Evolutionary conservation across 2,113 vertebrate genomes (phyloP), one percentile per base, ranked within the genome.

Genomic region (Cyprinodon variegatus): DNA sequence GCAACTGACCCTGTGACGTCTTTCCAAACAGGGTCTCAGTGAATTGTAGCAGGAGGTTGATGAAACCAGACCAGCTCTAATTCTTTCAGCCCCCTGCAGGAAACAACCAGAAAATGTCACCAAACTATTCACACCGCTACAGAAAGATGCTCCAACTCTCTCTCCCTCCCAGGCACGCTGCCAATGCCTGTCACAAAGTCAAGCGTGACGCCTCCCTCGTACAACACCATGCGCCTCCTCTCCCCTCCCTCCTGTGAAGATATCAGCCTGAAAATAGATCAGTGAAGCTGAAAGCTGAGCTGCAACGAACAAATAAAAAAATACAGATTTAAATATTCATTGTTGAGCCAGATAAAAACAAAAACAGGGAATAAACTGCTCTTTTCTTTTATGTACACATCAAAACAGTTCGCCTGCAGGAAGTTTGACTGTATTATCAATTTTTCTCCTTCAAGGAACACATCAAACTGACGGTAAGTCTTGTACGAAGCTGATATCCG

Each of bases 391-490:
- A 77, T 79, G 77, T 77, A 68, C 72, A 77, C 86, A 85, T 84
- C 72, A 85, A 85, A 88, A 86, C 77, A 74, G 69, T 77, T 86
- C 76, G 80, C 88, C 89, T 82, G 64, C 61, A 90, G 83, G 83
- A 81, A 70, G 72, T 85, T 71, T 13, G 70, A 65, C 74, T 76
- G 65, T 65, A 70, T 81, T 81, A 88, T 90, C 85, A 81, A 76
- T 74, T 77, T 62, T 72, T 70, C 70, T 66, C 77, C 87, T 88
- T 77, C 50, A 66, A 88, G 87, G 85, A 71, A 72, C 74, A 90
- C 86, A 89, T 92, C 87, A 86, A 82, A 93, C 86, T 90, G 83
- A 88, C 77, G 88, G 88, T 78, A 82, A 76, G 48, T 75, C 53
- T 79, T 88, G 87, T 90, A 77, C 81, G 75, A 84, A 82, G 75